Evolutionary conservation across 2,113 vertebrate species (phyloP).

Genomic region (Prunella fulvescens): DNA sequence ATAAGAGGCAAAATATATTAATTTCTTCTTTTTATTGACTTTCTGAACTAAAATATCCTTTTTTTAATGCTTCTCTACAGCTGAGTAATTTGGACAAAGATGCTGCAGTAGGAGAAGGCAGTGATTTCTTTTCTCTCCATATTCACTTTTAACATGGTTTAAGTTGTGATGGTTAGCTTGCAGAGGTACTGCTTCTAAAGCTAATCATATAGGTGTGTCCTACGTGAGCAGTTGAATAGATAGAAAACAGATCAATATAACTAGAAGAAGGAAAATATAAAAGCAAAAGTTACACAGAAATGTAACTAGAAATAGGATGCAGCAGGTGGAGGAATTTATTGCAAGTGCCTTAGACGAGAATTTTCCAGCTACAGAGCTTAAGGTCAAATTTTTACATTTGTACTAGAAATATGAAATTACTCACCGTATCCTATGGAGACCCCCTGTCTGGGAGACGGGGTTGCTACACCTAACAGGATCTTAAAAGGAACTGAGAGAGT

Average conservation of each 20-base stretch:
- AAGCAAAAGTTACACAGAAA: not conserved
- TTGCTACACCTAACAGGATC: not conserved
- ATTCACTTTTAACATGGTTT: not conserved
- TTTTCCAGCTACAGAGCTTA: not conserved
- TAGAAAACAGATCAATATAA: not conserved
- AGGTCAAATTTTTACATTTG: not conserved
- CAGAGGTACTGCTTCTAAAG: not conserved
- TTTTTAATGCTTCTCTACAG: not conserved
- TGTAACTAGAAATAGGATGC: not conserved
- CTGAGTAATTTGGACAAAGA: not conserved
- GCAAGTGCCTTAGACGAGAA: not conserved
- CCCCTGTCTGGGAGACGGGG: not conserved
- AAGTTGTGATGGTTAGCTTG: not conserved
- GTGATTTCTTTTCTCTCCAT: not conserved
- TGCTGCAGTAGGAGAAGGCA: not conserved
- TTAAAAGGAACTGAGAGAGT: not conserved
- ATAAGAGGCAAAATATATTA: not conserved
- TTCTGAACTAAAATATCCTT: not conserved
- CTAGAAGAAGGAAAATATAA: not conserved
- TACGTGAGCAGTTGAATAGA: not conserved
- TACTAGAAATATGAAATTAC: not conserved
- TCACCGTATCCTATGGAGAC: accelerated
- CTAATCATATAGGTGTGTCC: not conserved
- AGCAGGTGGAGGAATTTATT: not conserved
- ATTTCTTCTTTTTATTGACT: not conserved